Evolutionary conservation across 2,797 vertebrate species (phyloP), one percentile per base, ranked within the genome.

Genomic region (Acropternis orthonyx): DNA sequence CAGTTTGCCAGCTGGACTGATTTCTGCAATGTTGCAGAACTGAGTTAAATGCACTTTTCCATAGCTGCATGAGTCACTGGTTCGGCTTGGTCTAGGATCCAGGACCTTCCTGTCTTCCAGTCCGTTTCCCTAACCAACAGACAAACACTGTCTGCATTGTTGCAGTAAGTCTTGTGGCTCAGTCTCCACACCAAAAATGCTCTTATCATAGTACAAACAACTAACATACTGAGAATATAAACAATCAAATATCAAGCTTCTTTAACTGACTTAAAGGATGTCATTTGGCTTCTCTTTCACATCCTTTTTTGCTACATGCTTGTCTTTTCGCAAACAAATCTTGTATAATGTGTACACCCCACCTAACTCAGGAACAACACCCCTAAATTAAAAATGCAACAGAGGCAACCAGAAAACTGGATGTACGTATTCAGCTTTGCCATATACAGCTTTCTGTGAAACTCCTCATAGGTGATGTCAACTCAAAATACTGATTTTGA

Each of bases 151-250:
- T 92, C 83, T 83, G 80, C 83, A 85, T 30, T 72, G 88, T 59
- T 90, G 88, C 85, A 88, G 4, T 54, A 89, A 83, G 89, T 62
- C 81, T 87, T 95, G 83, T 52, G 43, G 52, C 79, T 94, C 83
- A 69, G 76, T 67, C 63, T 84, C 77, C 44, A 88, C 65, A 95
- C 90, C 95, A 96, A 97, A 97, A 97, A 97, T 82, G 65, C 72
- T 87, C 97, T 98, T 98, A 97, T 97, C 97, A 84, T 37, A 97
- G 68, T 68, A 85, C 95, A 97, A 97, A 97, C 97, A 97, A 95
- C 74, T 80, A 96, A 94, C 95, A 91, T 69, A 89, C 88, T 91
- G 94, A 92, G 82, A 96, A 79, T 74, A 91, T 96, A 98, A 98
- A 98, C 97, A 98, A 68, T 74, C 84, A 94, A 92, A 95, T 76